Percentiles rank a stretch among this genome's conserved stretches.
Conservation (phyloP, 1,140 invertebrate species). For the Drosophila nannoptera region DNA sequence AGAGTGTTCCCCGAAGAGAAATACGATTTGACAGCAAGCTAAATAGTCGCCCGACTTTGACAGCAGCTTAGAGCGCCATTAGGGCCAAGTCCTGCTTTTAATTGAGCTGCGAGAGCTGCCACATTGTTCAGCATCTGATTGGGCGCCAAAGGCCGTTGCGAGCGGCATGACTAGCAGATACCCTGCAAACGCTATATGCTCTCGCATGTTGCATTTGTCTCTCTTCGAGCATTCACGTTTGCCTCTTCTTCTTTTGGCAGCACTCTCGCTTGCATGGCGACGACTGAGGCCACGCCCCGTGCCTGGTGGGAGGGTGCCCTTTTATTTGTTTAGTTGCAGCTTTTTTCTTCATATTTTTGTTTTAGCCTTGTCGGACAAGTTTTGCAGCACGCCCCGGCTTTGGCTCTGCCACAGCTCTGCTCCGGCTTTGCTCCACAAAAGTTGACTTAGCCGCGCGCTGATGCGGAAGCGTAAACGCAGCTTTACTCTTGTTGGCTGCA, state of each 20-base stretch:
- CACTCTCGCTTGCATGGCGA: not conserved
- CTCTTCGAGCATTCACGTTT: too few relatives aligned
- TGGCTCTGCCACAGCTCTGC: constrained; percentile 20
- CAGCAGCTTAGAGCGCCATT: not conserved
- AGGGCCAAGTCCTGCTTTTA: not conserved
- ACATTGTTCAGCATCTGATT: too few relatives aligned
- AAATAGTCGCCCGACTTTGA: not conserved
- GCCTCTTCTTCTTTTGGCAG: not conserved
- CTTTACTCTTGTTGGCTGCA: constrained; percentile 1
- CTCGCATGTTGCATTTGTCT: not conserved
- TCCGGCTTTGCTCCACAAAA: constrained; percentile 19
- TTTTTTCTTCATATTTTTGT: constrained; percentile 11
- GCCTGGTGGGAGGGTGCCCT: constrained; percentile 15
- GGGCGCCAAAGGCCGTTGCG: too few relatives aligned
- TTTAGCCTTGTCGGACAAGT: constrained; percentile 33
- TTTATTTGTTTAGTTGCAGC: constrained; percentile 65
- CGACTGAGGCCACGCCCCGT: too few relatives aligned
- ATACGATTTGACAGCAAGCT: not conserved
- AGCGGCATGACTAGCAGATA: not conserved
- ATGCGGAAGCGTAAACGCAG: constrained; percentile 55
- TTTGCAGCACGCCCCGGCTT: constrained; percentile 18
- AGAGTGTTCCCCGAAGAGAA: not conserved
- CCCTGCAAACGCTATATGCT: not conserved
- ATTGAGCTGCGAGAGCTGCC: not conserved
- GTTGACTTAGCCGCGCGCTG: constrained; percentile 29